A percentile compares a stretch with the other conserved stretches of the same genome.
Evolutionary conservation across 2,113 vertebrate genomes (phyloP).

Genomic region (Eclectus roratus): DNA sequence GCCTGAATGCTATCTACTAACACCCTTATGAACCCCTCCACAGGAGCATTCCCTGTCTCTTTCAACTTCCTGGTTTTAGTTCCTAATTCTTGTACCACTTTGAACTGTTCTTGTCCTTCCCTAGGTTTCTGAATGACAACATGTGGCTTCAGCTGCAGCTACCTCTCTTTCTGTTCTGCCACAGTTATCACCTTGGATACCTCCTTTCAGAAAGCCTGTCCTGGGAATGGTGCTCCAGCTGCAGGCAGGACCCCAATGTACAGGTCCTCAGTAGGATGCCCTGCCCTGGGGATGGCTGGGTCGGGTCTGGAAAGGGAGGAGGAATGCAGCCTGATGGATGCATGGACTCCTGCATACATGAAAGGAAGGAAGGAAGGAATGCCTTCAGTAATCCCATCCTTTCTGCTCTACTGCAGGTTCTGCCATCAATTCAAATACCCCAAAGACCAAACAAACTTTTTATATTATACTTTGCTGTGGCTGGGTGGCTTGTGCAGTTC

Average conservation of each 20-base stretch:
- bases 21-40: neutral
- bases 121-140: neutral
- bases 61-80: neutral
- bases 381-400: neutral
- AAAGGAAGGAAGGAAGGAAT: neutral
- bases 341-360: neutral
- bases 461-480: constrained; percentile 26
- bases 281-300: neutral
- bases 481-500: constrained; percentile 16
- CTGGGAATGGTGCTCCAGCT: neutral
- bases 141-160: neutral
- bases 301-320: neutral
- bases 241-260: neutral
- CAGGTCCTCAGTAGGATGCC: rapidly evolving
- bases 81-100: neutral
- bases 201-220: neutral
- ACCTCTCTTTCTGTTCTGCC: neutral
- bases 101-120: neutral
- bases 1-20: neutral
- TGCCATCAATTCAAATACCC: neutral
- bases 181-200: neutral
- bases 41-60: neutral
- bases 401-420: neutral
- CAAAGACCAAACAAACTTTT: constrained; percentile 32
- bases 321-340: neutral